phyloP scores from a whole-genome alignment of 2,113 vertebrate genomes.

The Carlito syrichta region DNA sequence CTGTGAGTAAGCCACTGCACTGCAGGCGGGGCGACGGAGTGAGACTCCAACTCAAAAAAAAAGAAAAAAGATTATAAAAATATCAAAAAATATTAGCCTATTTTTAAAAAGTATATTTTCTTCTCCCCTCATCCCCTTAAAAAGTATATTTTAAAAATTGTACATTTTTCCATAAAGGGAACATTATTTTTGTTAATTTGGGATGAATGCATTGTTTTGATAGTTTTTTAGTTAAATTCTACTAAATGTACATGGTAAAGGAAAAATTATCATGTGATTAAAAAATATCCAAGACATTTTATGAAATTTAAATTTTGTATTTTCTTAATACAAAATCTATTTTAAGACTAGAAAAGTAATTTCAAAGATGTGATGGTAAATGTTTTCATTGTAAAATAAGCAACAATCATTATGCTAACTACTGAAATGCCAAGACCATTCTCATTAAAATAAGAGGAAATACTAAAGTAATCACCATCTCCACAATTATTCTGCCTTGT shows the following conservation, averaged over 20 bases:
- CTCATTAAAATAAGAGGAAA: neutral
- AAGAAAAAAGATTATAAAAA: too few species aligned
- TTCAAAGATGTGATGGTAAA: neutral
- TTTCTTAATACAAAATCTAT: neutral
- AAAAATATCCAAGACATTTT: neutral
- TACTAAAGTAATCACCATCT: neutral
- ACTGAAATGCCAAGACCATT: neutral
- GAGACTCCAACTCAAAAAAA: too few species aligned
- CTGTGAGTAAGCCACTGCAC: neutral
- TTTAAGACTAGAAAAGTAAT: neutral
- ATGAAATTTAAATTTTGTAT: neutral
- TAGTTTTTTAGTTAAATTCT: neutral
- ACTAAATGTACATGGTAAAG: neutral
- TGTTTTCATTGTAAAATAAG: neutral
- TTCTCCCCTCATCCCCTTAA: too few species aligned
- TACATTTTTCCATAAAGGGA: neutral
- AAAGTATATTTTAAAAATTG: neutral
- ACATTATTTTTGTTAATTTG: neutral
- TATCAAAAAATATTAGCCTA: too few species aligned
- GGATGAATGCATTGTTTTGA: neutral
- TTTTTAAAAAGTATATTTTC: too few species aligned
- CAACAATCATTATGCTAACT: neutral
- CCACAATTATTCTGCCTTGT: neutral
- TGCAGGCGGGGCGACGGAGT: too few species aligned
- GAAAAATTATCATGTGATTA: neutral